These are phyloP conservation scores for Diachasmimorpha longicaudata DNA, from an alignment of 1,140 invertebrate genomes.

Conservation along the genomic window DNA sequence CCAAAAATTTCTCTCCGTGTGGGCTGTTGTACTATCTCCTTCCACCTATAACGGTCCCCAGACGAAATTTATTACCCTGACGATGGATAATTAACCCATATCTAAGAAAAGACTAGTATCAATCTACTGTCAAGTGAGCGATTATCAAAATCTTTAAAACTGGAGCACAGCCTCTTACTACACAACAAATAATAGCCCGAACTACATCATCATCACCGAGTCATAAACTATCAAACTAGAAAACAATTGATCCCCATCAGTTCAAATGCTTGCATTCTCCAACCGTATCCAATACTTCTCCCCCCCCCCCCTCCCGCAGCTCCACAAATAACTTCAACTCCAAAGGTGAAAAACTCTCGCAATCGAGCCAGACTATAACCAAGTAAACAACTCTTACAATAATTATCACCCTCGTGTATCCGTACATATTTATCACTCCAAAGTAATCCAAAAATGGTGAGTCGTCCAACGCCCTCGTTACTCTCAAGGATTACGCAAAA, in stretches of 20 bases:
- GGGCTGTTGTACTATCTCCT: neutral
- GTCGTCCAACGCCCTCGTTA: slow-evolving; percentile 27
- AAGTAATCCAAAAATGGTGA: slow-evolving; percentile 42
- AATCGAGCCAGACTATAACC: neutral
- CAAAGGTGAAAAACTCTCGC: neutral
- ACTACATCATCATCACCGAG: too few relatives aligned
- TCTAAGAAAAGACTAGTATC: neutral
- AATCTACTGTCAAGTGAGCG: too few relatives aligned
- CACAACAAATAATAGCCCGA: too few relatives aligned
- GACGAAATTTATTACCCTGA: neutral
- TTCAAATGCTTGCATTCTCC: too few relatives aligned
- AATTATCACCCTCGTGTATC: neutral
- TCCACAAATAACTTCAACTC: neutral
- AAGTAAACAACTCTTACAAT: neutral
- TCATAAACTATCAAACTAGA: too few relatives aligned
- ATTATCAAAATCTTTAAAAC: too few relatives aligned
- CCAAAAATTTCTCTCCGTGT: neutral
- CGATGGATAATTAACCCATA: neutral
- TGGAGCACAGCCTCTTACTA: too few relatives aligned
- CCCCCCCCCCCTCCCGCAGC: too few relatives aligned
- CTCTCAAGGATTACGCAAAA: slow-evolving; percentile 42
- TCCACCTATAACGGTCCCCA: neutral
- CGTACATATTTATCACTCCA: slow-evolving; percentile 10
- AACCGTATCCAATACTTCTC: too few relatives aligned
- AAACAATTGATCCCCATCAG: too few relatives aligned